Conservation (phyloP, 1,140 invertebrate genomes). For the Calephelis nemesis region DNA sequence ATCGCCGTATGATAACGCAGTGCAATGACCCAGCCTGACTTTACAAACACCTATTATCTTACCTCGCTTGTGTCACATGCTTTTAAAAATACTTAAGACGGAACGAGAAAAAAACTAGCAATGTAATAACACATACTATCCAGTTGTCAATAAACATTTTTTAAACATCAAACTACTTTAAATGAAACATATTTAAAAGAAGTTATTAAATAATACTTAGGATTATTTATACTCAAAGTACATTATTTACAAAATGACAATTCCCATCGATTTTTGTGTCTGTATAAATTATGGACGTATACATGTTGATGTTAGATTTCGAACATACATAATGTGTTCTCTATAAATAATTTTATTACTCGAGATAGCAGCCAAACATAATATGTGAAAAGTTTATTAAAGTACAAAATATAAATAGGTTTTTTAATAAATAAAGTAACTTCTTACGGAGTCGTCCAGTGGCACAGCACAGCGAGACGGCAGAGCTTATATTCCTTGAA, state of each 20-base stretch:
- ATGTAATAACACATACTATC: neutral
- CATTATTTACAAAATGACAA: neutral
- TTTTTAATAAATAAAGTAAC: conserved; percentile 11
- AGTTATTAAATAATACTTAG: neutral
- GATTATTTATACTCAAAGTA: neutral
- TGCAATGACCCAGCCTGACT: neutral
- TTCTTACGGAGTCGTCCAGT: neutral
- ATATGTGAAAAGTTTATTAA: conserved; percentile 1
- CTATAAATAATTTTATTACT: neutral
- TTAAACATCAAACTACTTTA: neutral
- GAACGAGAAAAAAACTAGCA: conserved; percentile 7
- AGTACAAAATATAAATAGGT: conserved; percentile 4
- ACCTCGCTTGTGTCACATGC: neutral
- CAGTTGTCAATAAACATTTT: neutral
- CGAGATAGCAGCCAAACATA: conserved; percentile 7
- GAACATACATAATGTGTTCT: neutral
- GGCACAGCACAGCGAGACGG: conserved; percentile 21
- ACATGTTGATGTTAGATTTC: neutral
- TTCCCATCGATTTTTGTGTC: neutral
- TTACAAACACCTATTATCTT: neutral
- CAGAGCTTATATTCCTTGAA: conserved; percentile 60
- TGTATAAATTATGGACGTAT: conserved; percentile 6
- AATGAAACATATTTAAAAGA: neutral
- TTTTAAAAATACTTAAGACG: neutral
- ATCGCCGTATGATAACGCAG: neutral